Evolutionary conservation across 2,113 vertebrate genomes (phyloP).

Genomic region (Aldabrachelys gigantea): DNA sequence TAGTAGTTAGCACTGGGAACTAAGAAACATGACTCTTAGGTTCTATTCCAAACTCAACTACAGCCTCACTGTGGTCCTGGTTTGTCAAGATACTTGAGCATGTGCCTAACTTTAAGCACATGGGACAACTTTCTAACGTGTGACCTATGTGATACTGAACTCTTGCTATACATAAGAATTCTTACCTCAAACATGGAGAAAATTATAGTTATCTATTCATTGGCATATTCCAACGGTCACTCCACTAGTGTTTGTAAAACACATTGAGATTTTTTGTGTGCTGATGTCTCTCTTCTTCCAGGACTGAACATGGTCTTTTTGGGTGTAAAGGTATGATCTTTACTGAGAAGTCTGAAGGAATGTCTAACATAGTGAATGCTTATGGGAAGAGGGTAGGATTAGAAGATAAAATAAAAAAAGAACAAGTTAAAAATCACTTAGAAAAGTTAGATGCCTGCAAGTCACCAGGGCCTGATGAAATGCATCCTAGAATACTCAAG

Average conservation of each 20-base stretch:
- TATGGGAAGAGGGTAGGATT: too few relatives aligned
- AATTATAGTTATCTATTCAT: neutral
- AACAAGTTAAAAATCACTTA: too few relatives aligned
- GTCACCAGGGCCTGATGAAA: too few relatives aligned
- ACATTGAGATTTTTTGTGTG: neutral
- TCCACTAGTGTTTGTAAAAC: neutral
- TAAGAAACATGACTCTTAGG: neutral
- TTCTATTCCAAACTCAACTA: neutral
- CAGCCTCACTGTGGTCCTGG: neutral
- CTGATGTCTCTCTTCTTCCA: neutral
- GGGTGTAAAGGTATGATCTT: neutral
- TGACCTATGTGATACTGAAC: neutral
- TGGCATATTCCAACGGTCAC: neutral
- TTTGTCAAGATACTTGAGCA: neutral
- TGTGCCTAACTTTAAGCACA: neutral
- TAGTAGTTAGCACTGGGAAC: neutral
- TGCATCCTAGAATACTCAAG: too few relatives aligned
- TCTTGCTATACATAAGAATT: neutral
- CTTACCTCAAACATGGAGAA: neutral
- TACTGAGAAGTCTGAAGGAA: too few relatives aligned
- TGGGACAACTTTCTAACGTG: neutral
- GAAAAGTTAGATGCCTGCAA: too few relatives aligned
- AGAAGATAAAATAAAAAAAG: too few relatives aligned
- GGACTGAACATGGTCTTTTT: neutral
- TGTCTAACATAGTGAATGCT: too few relatives aligned